These are phyloP conservation scores for Phalacrocorax brasilianus DNA, from an alignment of 2,113 vertebrate species.

Conservation along the genomic window DNA sequence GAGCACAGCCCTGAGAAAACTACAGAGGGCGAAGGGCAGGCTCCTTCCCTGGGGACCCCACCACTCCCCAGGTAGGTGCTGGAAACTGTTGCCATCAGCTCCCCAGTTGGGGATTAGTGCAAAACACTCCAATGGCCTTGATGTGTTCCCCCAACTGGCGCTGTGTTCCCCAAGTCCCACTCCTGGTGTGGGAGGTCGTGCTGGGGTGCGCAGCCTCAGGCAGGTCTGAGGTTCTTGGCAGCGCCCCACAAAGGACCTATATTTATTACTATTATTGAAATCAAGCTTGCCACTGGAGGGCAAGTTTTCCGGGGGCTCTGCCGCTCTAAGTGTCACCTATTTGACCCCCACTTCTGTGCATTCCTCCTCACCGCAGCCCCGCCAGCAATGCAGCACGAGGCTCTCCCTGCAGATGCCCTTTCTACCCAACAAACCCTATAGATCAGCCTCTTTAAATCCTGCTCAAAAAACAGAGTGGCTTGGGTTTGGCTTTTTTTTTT, in stretches of 20 bases:
- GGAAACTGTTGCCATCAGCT: background rate
- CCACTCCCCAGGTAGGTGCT: rapidly evolving
- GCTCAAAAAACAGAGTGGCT: background rate
- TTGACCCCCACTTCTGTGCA: background rate
- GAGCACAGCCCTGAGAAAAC: background rate
- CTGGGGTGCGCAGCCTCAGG: background rate
- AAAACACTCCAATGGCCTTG: rapidly evolving
- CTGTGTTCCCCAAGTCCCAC: background rate
- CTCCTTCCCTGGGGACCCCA: background rate
- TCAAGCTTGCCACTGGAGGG: background rate
- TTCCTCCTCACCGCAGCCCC: background rate
- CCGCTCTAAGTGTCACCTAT: background rate
- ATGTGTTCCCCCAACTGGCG: rapidly evolving
- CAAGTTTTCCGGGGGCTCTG: background rate
- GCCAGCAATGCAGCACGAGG: rapidly evolving
- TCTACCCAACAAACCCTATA: background rate
- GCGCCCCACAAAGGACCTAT: background rate
- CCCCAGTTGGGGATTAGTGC: background rate
- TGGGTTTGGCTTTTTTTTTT: rapidly evolving
- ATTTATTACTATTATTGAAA: background rate
- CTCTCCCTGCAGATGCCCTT: background rate
- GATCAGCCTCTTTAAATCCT: background rate
- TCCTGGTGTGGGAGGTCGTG: rapidly evolving
- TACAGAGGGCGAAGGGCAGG: background rate
- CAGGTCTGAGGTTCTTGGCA: background rate